These are phyloP conservation scores for Megathymus violae DNA, from an alignment of 1,140 invertebrate species.

Conservation along the genomic window DNA sequence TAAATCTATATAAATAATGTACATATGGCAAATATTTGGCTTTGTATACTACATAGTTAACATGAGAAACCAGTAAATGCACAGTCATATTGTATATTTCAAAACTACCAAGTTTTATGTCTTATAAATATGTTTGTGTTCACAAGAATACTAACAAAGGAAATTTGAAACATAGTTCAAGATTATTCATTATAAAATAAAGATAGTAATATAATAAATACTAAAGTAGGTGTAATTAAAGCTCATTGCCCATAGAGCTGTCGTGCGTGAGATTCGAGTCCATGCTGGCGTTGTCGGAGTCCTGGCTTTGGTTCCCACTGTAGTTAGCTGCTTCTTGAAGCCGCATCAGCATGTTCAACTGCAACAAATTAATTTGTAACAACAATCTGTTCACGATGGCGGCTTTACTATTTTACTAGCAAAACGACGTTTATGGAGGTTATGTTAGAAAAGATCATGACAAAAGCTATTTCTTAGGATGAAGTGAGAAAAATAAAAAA, in stretches of 20 bases:
- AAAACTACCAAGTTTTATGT: constrained; percentile 22
- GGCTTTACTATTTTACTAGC: too few relatives aligned
- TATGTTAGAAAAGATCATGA: too few relatives aligned
- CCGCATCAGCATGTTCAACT: constrained; percentile 97
- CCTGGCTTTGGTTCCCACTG: constrained; percentile 92
- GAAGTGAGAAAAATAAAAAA: too few relatives aligned
- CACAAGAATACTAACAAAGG: constrained; percentile 13
- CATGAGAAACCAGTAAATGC: constrained; percentile 36
- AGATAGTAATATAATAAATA: constrained; percentile 10
- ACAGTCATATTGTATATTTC: constrained; percentile 28
- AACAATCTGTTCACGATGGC: too few relatives aligned
- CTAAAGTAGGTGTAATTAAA: constrained; percentile 49
- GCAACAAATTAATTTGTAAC: constrained; percentile 60
- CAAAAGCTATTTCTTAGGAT: too few relatives aligned
- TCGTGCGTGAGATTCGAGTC: constrained; percentile 89
- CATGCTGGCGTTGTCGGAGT: constrained; percentile 91
- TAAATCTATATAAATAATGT: constrained; percentile 70
- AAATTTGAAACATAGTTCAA: constrained; percentile 17
- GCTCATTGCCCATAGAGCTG: constrained; percentile 85
- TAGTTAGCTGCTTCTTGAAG: constrained; percentile 97
- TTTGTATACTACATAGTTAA: constrained; percentile 64
- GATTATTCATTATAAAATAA: constrained; percentile 4
- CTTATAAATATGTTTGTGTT: constrained; percentile 14
- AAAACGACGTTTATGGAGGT: too few relatives aligned
- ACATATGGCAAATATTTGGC: constrained; percentile 83